A percentile compares a stretch with the other conserved stretches of the same genome.
Evolutionary conservation across 1,140 invertebrate species (phyloP).

Genomic region (Hypothenemus hampei): DNA sequence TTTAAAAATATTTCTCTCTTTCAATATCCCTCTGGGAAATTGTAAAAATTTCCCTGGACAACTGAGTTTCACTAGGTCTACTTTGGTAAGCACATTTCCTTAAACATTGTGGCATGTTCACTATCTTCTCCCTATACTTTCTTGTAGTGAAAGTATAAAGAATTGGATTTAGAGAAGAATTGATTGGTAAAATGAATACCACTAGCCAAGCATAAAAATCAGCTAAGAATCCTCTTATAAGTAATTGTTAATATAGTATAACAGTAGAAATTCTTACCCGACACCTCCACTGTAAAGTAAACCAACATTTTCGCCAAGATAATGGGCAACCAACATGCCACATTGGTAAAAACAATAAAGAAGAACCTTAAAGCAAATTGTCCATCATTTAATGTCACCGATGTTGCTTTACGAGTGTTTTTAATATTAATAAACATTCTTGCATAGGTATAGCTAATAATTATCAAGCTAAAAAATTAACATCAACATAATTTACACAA

Average conservation of each 20-base stretch:
- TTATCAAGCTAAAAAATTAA: constrained; percentile 51
- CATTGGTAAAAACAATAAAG: constrained; percentile 69
- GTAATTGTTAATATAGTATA: constrained; percentile 1
- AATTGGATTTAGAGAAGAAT: constrained; percentile 30
- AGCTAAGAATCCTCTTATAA: constrained; percentile 14
- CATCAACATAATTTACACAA: constrained; percentile 5
- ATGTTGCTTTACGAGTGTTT: constrained; percentile 55
- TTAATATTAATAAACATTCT: constrained; percentile 63
- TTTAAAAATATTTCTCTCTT: neutral
- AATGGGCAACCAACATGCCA: constrained; percentile 71
- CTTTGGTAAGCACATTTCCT: constrained; percentile 1
- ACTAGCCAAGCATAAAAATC: constrained; percentile 30
- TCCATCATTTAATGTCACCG: constrained; percentile 57
- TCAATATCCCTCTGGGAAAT: constrained; percentile 1
- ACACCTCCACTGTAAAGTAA: constrained; percentile 52
- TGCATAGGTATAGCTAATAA: constrained; percentile 59
- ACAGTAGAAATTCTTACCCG: constrained; percentile 33
- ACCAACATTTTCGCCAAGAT: constrained; percentile 64
- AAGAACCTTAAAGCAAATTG: constrained; percentile 70
- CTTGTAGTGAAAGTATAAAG: constrained; percentile 29
- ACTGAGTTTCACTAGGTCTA: neutral
- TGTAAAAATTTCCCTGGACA: neutral
- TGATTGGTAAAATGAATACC: constrained; percentile 29
- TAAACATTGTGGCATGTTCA: constrained; percentile 9
- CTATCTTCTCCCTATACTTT: constrained; percentile 17